phyloP scores from a whole-genome alignment of 2,113 vertebrate species.

The Semnornis frantzii region DNA sequence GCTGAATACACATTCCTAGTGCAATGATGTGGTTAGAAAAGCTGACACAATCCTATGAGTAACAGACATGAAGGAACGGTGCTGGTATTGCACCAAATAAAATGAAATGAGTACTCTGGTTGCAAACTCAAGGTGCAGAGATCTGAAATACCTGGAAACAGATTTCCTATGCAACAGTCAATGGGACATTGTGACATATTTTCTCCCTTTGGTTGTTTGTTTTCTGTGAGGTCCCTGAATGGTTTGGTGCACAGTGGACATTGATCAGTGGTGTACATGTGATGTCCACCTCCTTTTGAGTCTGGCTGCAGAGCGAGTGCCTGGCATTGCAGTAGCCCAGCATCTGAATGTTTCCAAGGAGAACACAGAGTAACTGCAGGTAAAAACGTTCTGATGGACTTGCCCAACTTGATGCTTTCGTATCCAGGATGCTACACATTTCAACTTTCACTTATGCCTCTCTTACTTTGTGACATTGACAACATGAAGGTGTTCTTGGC shows the following conservation, averaged over 20 bases:
- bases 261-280: background rate
- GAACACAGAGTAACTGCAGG: background rate
- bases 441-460: background rate
- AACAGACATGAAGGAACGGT: background rate
- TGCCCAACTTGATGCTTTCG: background rate
- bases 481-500: no score
- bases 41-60: conserved; percentile 12
- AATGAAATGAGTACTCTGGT: background rate
- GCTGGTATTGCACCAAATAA: background rate
- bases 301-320: rapidly evolving
- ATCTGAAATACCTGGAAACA: background rate
- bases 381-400: background rate
- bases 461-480: background rate
- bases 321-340: background rate
- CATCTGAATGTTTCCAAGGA: background rate
- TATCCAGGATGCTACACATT: background rate
- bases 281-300: background rate
- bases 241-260: background rate
- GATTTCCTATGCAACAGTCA: background rate
- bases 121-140: background rate
- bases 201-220: background rate
- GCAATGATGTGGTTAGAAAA: conserved; percentile 10
- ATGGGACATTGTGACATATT: background rate
- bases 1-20: background rate
- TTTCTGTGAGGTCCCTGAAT: background rate